Conservation (phyloP, 2,113 vertebrate species). For the Aplodontia rufa region DNA sequence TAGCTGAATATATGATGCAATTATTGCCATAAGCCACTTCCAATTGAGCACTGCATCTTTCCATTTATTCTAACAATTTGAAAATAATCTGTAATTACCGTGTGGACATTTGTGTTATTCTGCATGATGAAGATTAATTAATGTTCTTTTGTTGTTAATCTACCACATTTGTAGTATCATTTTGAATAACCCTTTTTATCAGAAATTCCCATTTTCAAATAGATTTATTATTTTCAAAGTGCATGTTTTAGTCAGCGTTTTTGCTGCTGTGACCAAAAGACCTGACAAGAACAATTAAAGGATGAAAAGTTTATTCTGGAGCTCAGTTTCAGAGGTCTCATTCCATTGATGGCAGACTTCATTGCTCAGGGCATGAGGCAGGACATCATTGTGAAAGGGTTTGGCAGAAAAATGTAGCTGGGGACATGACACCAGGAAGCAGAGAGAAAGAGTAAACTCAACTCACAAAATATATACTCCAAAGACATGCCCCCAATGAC, state of each 20-base stretch:
- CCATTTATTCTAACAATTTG: conserved; percentile 1
- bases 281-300: too few species aligned
- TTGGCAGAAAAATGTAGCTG: too few species aligned
- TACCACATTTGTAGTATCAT: background rate
- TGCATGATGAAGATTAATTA: conserved; percentile 13
- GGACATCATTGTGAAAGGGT: too few species aligned
- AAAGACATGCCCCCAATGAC: too few species aligned
- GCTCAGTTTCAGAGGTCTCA: too few species aligned
- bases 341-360: too few species aligned
- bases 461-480: too few species aligned
- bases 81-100: conserved; percentile 45
- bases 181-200: conserved; percentile 7
- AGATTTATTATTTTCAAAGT: conserved; percentile 16
- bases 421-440: too few species aligned
- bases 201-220: background rate
- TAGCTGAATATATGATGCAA: conserved; percentile 15
- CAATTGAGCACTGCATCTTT: background rate
- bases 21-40: conserved; percentile 13
- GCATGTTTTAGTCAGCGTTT: background rate
- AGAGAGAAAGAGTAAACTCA: too few species aligned
- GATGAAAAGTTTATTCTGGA: too few species aligned
- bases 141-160: background rate
- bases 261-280: too few species aligned
- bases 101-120: conserved; percentile 33
- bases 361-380: too few species aligned